Base-by-base conservation (phyloP, 2,888 invertebrate genomes). In the Aleiodes testaceus region DNA sequence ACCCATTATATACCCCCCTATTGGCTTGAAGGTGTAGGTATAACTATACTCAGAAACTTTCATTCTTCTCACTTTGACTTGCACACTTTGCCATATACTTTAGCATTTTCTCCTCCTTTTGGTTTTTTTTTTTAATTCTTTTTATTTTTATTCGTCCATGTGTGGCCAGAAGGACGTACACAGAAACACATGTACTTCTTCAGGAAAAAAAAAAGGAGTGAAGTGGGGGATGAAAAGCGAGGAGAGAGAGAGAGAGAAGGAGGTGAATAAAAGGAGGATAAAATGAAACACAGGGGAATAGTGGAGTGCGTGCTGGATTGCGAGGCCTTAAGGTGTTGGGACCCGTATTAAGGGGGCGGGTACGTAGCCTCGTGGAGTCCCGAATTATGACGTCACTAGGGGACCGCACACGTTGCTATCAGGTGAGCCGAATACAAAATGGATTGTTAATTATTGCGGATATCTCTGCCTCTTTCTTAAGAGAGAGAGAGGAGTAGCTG, bases 301-400 rank as follows among this genome's bases (percentile, higher is more conserved):
- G 79, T 79, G 78, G 16, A 66, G 64, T 66, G 50, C 42, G 70
- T 82, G 85, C 79, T 80, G 82, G 82, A 82, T 84, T 79, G 83
- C 78, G 76, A 79, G 79, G 76, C 78, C 45, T 45, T 79, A 85
- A 77, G 87, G 87, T 87, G 87, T 87, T 82, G 86, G 87, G 78
- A 80, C 82, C 82, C 84, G 81, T 84, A 87, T 87, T 87, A 87
- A 88, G 83, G 85, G 87, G 87, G 87, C 87, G 87, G 70, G 84
- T 81, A 82, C 79, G 72, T 84, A 80, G 82, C 82, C 81, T 65
- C 81, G 78, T 84, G 83, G 83, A 85, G 84, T 79, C 85, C 86
- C 86, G 83, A 87, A 87, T 87, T 87, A 87, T 87, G 87, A 86
- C 87, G 87, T 86, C 87, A 87, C 81, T 22, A 42, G 63, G 80